Conservation (phyloP, 37 sponge, comb jelly and placozoan species). For the Mnemiopsis leidyi region DNA sequence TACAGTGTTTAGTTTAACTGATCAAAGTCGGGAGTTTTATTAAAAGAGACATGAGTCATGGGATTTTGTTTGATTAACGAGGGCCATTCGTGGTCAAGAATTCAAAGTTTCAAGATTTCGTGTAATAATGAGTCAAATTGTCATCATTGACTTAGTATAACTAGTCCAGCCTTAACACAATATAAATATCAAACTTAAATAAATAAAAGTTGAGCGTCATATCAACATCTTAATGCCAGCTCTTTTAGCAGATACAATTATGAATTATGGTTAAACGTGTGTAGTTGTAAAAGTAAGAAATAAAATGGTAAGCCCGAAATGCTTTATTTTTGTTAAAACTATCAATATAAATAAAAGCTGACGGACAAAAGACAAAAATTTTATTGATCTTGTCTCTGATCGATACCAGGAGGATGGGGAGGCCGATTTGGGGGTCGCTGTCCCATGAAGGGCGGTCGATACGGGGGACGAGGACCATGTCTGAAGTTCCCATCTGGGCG, state of each 20-base stretch:
- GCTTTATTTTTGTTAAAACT: neutral
- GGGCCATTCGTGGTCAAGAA: too few relatives aligned
- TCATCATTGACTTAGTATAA: too few relatives aligned
- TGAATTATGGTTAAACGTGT: too few relatives aligned
- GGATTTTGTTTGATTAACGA: neutral
- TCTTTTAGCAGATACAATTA: too few relatives aligned
- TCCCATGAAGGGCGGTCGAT: neutral
- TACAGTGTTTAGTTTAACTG: too few relatives aligned
- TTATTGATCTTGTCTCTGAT: neutral
- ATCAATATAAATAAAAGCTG: neutral
- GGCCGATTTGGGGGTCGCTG: neutral
- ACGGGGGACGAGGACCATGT: neutral
- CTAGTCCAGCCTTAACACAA: too few relatives aligned
- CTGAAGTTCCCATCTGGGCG: neutral
- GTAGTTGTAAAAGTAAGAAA: too few relatives aligned
- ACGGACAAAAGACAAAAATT: neutral
- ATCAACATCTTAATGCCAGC: neutral
- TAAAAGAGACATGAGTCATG: neutral
- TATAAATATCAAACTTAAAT: neutral
- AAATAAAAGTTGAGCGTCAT: neutral
- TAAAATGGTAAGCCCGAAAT: neutral
- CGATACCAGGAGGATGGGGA: neutral
- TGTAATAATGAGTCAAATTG: too few relatives aligned
- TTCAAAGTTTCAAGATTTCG: too few relatives aligned
- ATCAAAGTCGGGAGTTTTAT: too few relatives aligned